Percentiles rank a stretch among this genome's conserved stretches.
Conservation (phyloP, 1,140 invertebrate genomes). For the Periplaneta americana region DNA sequence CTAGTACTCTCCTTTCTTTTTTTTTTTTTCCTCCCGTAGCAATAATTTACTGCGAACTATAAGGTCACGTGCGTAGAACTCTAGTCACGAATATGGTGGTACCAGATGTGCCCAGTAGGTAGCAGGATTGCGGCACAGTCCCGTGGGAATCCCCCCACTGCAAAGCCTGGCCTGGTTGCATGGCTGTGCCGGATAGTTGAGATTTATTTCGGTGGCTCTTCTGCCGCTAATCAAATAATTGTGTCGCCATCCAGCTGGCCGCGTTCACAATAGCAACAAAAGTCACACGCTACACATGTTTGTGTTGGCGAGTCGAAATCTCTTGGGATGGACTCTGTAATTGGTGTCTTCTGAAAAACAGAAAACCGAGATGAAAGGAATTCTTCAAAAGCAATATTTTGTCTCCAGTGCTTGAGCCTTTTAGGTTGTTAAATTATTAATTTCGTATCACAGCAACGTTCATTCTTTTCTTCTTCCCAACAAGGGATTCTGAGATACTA, state of each 20-base stretch:
- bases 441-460: no score
- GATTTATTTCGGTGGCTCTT: not conserved
- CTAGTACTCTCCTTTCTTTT: not conserved
- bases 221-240: not conserved
- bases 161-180: not conserved
- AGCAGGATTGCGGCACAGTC: not conserved
- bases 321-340: no score
- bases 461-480: no score
- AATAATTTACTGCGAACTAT: not conserved
- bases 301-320: no score
- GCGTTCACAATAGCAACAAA: not conserved
- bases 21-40: not conserved
- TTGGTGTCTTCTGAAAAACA: no score
- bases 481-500: no score
- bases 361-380: no score
- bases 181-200: not conserved
- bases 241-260: not conserved
- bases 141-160: not conserved
- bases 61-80: not conserved
- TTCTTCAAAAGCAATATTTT: no score
- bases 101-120: not conserved
- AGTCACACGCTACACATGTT: not conserved
- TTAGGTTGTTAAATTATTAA: no score
- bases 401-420: no score
- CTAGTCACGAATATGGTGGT: not conserved